These are phyloP conservation scores for Melierax canorus DNA, from an alignment of 2,113 vertebrate genomes.

Conservation along the genomic window DNA sequence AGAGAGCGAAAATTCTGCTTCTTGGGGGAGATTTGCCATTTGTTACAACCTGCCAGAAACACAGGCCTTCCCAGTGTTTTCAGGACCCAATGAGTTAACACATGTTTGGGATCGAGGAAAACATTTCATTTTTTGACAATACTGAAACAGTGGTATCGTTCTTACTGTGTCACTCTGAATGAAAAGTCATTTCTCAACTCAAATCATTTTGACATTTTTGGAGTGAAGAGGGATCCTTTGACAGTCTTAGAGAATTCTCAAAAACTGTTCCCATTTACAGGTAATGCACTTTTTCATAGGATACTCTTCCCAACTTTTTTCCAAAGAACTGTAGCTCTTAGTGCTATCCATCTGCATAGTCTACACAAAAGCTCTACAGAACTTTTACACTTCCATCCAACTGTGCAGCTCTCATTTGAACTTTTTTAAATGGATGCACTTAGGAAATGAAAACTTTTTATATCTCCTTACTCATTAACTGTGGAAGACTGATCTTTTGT, in stretches of 20 bases:
- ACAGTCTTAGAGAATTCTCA: neutral
- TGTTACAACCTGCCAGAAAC: neutral
- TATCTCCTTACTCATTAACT: neutral
- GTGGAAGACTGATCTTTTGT: neutral
- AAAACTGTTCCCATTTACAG: neutral
- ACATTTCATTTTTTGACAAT: neutral
- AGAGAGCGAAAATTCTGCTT: neutral
- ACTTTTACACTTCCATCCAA: neutral
- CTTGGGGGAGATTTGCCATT: neutral
- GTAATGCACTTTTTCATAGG: neutral
- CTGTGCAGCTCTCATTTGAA: neutral
- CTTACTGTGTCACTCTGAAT: neutral
- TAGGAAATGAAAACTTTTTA: neutral
- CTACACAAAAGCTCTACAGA: neutral
- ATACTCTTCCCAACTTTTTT: neutral
- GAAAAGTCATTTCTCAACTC: neutral
- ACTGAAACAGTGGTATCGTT: rapidly evolving
- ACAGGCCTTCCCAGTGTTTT: neutral
- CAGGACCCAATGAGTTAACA: neutral
- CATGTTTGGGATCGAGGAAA: rapidly evolving
- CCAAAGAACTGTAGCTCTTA: neutral
- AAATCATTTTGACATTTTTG: no score
- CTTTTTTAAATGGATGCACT: neutral
- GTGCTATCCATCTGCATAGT: neutral
- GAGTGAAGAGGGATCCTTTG: neutral